These are phyloP conservation scores for Pterocles burchelli DNA, from an alignment of 2,113 vertebrate species.

Conservation along the genomic window DNA sequence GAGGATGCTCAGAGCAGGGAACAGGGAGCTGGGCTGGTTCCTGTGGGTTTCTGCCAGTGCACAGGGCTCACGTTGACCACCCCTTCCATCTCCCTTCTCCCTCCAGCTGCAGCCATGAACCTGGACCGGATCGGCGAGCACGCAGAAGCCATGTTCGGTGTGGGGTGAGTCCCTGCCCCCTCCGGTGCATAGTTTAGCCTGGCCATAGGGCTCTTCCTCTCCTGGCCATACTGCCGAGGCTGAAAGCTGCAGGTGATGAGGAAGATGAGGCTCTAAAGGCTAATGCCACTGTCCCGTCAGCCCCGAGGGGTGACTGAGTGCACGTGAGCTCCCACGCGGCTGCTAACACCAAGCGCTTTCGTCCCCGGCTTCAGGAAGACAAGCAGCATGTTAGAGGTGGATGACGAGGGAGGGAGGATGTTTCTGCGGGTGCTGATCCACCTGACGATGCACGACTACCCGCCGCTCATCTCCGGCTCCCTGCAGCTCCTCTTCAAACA, in stretches of 20 bases:
- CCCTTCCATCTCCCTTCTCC: background rate
- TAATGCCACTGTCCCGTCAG: background rate
- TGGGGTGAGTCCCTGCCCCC: slow-evolving; percentile 83
- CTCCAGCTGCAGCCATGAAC: slow-evolving; percentile 87
- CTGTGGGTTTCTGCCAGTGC: background rate
- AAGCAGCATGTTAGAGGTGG: slow-evolving; percentile 94
- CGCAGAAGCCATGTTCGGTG: slow-evolving; percentile 96
- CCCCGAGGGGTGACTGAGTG: background rate
- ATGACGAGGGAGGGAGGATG: slow-evolving; percentile 94
- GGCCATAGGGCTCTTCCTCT: background rate
- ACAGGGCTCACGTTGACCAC: accelerated
- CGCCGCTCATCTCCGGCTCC: slow-evolving; percentile 90
- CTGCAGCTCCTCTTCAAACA: slow-evolving; percentile 98
- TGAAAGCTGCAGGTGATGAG: background rate
- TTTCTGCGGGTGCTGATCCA: slow-evolving; percentile 93
- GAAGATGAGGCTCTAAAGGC: background rate
- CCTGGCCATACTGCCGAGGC: background rate
- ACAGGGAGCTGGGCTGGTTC: background rate
- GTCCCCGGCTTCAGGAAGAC: slow-evolving; percentile 79
- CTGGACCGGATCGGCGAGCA: slow-evolving; percentile 94
- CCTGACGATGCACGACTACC: slow-evolving; percentile 95
- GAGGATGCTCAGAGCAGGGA: accelerated
- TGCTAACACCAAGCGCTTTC: background rate
- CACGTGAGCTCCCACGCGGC: background rate
- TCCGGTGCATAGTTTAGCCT: background rate